A percentile compares a stretch with the other conserved stretches of the same genome.
These are phyloP conservation scores for Batillaria attramentaria DNA, from an alignment of 1,140 invertebrate species.

Conservation along the genomic window DNA sequence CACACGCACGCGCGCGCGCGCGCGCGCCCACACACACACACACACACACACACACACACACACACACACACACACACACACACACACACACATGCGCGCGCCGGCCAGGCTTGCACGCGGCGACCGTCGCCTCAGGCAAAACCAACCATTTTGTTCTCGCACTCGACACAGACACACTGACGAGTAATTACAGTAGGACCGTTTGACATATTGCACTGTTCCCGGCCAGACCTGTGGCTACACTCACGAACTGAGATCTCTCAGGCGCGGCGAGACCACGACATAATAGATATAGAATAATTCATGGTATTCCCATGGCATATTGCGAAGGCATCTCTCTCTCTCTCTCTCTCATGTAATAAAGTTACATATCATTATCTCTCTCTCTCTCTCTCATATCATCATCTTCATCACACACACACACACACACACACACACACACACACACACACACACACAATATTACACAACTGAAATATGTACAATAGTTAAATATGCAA, in stretches of 20 bases:
- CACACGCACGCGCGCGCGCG: not conserved
- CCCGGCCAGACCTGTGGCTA: no score
- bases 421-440: slow-evolving; percentile 17
- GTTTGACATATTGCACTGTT: slow-evolving; percentile 23
- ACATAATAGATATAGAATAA: no score
- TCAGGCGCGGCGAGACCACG: no score
- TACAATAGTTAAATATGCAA: no score
- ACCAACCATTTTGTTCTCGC: no score
- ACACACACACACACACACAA: not conserved
- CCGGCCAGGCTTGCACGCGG: no score
- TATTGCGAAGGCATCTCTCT: not conserved
- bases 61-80: not conserved
- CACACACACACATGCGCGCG: not conserved
- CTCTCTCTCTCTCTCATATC: slow-evolving; percentile 1
- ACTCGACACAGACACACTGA: not conserved
- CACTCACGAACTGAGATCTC: no score
- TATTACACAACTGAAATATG: slow-evolving; percentile 11
- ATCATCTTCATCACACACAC: no score
- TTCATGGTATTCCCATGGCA: not conserved
- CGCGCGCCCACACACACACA: not conserved
- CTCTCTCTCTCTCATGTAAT: slow-evolving; percentile 7
- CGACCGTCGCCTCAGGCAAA: no score
- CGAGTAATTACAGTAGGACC: no score
- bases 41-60: slow-evolving; percentile 4
- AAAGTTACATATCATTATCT: no score